phyloP scores from a whole-genome alignment of 2,113 vertebrate genomes.

The Urocynchramus pylzowi region DNA sequence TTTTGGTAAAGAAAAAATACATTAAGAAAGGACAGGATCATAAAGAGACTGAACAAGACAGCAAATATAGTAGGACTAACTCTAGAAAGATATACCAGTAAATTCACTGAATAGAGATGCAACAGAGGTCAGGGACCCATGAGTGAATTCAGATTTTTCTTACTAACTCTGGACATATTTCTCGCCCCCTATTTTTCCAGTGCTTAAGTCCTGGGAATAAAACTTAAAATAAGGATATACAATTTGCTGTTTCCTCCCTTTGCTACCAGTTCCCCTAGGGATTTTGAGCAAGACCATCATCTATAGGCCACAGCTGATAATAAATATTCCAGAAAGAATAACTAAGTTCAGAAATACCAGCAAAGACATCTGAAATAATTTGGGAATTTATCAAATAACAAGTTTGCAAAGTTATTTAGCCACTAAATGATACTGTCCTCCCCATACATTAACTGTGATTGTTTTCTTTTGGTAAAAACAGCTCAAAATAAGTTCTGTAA shows the following conservation, averaged over 20 bases:
- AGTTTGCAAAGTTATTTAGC: neutral
- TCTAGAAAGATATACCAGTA: neutral
- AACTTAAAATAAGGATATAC: neutral
- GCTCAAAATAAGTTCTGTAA: neutral
- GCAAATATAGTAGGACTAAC: neutral
- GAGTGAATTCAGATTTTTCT: neutral
- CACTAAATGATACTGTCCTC: neutral
- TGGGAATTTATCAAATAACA: neutral
- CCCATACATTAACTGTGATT: neutral
- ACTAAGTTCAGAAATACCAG: neutral
- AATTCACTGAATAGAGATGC: neutral
- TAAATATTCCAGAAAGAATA: neutral
- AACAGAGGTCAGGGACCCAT: neutral
- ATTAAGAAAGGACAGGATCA: neutral
- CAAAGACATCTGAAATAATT: neutral
- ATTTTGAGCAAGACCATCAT: neutral
- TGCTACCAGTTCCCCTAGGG: neutral
- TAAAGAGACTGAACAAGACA: neutral
- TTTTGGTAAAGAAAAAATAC: neutral
- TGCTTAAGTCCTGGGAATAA: neutral
- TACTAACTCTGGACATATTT: neutral
- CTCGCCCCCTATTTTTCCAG: neutral
- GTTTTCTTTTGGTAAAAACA: neutral
- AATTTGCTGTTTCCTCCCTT: neutral
- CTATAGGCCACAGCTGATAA: neutral